Percentiles rank a stretch among this genome's conserved stretches.
Conservation (phyloP, 2,797 vertebrate species). For the Chloroceryle amazona region DNA sequence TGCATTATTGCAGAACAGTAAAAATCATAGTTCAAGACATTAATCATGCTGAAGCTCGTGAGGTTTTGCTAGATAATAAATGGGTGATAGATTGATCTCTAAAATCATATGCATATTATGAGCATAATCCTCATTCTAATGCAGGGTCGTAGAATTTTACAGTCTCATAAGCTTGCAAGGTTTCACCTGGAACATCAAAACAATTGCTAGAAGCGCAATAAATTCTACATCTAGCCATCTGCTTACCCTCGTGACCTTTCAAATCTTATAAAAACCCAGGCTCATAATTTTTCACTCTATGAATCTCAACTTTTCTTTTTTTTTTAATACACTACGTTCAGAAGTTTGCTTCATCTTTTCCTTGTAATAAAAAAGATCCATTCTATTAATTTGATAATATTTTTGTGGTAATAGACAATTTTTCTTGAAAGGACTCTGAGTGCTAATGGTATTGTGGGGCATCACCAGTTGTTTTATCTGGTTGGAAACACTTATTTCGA, state of each 20-base stretch:
- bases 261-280: conserved; percentile 72
- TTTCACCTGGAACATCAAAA: conserved; percentile 78
- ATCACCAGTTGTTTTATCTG: background rate
- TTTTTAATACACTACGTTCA: conserved; percentile 46
- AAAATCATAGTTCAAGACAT: conserved; percentile 40
- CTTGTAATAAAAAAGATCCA: conserved; percentile 32
- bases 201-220: conserved; percentile 76
- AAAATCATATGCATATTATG: conserved; percentile 59
- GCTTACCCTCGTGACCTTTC: conserved; percentile 80
- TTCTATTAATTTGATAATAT: conserved; percentile 41
- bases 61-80: conserved; percentile 74
- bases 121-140: conserved; percentile 61
- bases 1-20: background rate
- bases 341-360: conserved; percentile 61
- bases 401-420: conserved; percentile 38
- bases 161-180: conserved; percentile 72
- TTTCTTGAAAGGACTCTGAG: conserved; percentile 36
- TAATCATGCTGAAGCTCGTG: conserved; percentile 43
- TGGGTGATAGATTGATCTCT: conserved; percentile 65
- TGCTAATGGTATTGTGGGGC: conserved; percentile 53
- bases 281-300: conserved; percentile 71
- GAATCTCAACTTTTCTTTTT: conserved; percentile 51
- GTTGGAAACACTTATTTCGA: conserved; percentile 33
- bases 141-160: conserved; percentile 75
- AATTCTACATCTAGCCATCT: conserved; percentile 80